Percentiles rank a stretch among this genome's conserved stretches.
phyloP scores from a whole-genome alignment of 2,797 vertebrate genomes.

The Otus scops region DNA sequence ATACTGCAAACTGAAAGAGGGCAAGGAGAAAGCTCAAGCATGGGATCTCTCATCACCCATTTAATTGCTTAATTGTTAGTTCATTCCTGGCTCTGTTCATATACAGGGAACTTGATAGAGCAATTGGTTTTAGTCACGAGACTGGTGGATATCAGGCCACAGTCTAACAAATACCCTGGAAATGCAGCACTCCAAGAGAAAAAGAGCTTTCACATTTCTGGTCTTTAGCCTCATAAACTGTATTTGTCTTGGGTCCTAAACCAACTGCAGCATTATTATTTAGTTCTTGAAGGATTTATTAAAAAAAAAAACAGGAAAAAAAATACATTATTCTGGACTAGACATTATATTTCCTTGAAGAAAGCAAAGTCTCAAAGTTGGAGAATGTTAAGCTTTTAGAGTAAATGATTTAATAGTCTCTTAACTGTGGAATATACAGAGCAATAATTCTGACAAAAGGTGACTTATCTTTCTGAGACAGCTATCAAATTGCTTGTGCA shows the following conservation, averaged over 20 bases:
- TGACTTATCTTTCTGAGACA: constrained; percentile 44
- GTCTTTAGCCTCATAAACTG: not conserved
- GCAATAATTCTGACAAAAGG: constrained; percentile 43
- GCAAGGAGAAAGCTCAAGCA: not conserved
- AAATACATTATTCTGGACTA: not conserved
- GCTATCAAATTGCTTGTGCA: constrained; percentile 47
- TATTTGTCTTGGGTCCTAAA: not conserved
- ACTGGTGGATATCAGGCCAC: not conserved
- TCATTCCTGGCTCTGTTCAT: not conserved
- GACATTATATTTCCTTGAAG: not conserved
- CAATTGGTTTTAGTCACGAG: not conserved
- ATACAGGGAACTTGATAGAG: not conserved
- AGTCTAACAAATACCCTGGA: not conserved
- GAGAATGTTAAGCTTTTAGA: constrained; percentile 28
- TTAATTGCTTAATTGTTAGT: constrained; percentile 34
- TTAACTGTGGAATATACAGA: constrained; percentile 25
- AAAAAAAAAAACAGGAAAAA: not conserved
- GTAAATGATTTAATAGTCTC: constrained; percentile 48
- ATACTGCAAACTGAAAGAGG: not conserved
- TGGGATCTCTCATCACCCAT: not conserved
- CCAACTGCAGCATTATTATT: not conserved
- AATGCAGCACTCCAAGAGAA: not conserved
- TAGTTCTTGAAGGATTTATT: not conserved
- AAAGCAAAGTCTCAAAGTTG: not conserved
- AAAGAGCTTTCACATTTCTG: not conserved